Evolutionary conservation across 1,140 invertebrate genomes (phyloP), one percentile per base, ranked within the genome.

Genomic region (Drosophila navojoa): DNA sequence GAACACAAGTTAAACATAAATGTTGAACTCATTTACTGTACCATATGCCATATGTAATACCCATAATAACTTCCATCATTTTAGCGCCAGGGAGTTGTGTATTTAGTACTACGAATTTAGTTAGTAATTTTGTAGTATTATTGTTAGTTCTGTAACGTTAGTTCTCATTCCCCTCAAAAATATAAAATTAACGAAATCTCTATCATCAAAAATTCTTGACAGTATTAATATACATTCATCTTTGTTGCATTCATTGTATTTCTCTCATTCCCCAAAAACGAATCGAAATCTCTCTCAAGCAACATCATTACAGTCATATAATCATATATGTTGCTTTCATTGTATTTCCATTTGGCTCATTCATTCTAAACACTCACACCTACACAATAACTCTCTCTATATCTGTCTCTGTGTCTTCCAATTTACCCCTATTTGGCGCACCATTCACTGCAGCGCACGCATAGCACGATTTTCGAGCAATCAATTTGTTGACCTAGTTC

Each of bases 371-470:
- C 58, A 67, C 27, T 15, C 25, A 54, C 59, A 74, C 61, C 27
- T 29, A 42, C 49, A 64, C 60, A 57, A 45, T 6, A 16, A 5
- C 5, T 44, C 13, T 16, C 16, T 5, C 47, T n/a, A 22, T 25
- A 22, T 50, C 47, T 50, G 52, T 63, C 29, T 58, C 15, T 47
- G 66, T 49, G 44, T 38, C 54, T 59, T 32, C 52, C n/a, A 38
- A 60, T 53, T 47, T 55, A 15, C 42, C 47, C 50, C 70, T 76
- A 86, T 86, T 76, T 74, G 81, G 79, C 54, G 82, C 81, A 87
- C 81, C 71, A 73, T 74, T 61, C 77, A 81, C 75, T 62, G 74
- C 81, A 75, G 81, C 42, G 74, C 58, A 86, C 75, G 64, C 72
- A 77, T 45, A 61, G 81, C 80, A 85, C 81, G 81, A 74, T 58